Conservation (phyloP, 2,888 invertebrate species). For the Clitarchus hookeri region DNA sequence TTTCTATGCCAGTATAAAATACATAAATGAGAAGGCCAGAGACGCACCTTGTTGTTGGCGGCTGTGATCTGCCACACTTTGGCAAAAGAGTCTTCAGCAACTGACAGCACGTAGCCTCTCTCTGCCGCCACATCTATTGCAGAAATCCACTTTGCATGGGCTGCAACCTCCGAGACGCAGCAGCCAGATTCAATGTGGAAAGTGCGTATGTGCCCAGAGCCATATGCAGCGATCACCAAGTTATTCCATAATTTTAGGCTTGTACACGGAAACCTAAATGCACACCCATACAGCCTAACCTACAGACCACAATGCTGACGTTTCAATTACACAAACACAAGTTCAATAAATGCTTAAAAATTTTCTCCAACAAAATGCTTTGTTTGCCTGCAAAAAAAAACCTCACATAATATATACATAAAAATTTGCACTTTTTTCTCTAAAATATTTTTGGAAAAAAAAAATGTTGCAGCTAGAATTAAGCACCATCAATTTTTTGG, state of each 20-base stretch:
- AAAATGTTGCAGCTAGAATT: too few relatives aligned
- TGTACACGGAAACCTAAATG: slow-evolving; percentile 46
- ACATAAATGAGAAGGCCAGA: neutral
- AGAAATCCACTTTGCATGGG: slow-evolving; percentile 49
- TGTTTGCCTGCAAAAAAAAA: neutral
- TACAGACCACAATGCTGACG: too few relatives aligned
- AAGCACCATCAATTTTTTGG: too few relatives aligned
- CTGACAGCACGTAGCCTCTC: slow-evolving; percentile 45
- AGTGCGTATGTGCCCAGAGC: slow-evolving; percentile 48
- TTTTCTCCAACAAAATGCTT: neutral
- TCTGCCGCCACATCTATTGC: slow-evolving; percentile 47
- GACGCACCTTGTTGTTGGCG: slow-evolving; percentile 39
- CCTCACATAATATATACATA: too few relatives aligned
- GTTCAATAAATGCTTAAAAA: too few relatives aligned
- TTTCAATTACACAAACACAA: too few relatives aligned
- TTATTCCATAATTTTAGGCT: slow-evolving; percentile 45
- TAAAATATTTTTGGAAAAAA: too few relatives aligned
- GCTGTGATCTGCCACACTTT: slow-evolving; percentile 46
- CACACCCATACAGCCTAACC: neutral
- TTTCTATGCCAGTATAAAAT: too few relatives aligned
- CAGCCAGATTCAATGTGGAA: slow-evolving; percentile 42
- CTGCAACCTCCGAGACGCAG: slow-evolving; percentile 47
- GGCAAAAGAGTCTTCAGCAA: slow-evolving; percentile 49
- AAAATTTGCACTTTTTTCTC: too few relatives aligned
- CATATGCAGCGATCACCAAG: slow-evolving; percentile 47